Percentiles rank a stretch among this genome's conserved stretches.
Conservation (phyloP, 2,888 invertebrate species). For the Drosophila phalerata region DNA sequence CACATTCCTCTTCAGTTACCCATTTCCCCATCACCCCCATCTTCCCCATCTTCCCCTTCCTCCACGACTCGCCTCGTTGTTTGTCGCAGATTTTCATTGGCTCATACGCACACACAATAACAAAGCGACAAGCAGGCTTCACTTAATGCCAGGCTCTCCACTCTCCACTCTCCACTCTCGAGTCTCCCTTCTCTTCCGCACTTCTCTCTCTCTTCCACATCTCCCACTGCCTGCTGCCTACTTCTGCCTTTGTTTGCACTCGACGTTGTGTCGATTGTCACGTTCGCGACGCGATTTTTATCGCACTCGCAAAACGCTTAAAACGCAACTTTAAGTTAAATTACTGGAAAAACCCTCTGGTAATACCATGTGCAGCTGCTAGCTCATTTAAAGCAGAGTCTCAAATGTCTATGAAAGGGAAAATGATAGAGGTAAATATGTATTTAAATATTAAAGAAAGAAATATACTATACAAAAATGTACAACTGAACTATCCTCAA, state of each 20-base stretch:
- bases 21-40: not conserved
- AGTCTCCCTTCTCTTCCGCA: not conserved
- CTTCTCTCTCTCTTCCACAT: not conserved
- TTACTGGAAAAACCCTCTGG: constrained; percentile 23
- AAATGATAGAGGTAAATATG: not conserved
- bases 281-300: constrained; percentile 70
- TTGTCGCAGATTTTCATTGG: constrained; percentile 6
- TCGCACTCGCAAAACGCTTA: constrained; percentile 59
- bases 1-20: not conserved
- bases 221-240: not conserved
- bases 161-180: not conserved
- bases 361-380: constrained; percentile 9
- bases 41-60: not conserved
- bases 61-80: not conserved
- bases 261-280: constrained; percentile 68
- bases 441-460: too few species aligned
- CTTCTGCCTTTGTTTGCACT: constrained; percentile 56
- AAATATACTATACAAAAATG: too few species aligned
- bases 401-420: not conserved
- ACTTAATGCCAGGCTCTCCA: constrained; percentile 30
- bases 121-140: constrained; percentile 25
- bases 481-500: too few species aligned
- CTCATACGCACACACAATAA: constrained; percentile 27
- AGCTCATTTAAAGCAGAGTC: not conserved
- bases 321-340: constrained; percentile 59